A percentile compares a stretch with the other conserved stretches of the same genome.
Conservation (phyloP, 1,140 invertebrate species). For the Meloidogyne exigua region DNA sequence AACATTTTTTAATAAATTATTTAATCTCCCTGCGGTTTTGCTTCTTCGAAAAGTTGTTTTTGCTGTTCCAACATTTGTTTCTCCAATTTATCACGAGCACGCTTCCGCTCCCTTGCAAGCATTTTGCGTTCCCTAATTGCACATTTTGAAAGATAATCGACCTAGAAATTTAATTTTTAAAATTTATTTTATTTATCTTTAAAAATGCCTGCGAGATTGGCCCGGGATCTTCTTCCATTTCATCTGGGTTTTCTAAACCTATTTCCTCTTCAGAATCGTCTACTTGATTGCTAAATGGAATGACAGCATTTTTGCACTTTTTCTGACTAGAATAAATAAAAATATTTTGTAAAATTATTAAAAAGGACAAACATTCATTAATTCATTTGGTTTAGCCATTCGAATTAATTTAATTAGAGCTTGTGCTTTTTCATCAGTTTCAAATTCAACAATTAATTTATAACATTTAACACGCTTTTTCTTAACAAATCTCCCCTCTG, state of each 20-base stretch:
- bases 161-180: neutral
- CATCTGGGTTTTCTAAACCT: constrained; percentile 3
- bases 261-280: constrained; percentile 11
- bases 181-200: neutral
- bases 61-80: constrained; percentile 13
- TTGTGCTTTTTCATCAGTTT: neutral
- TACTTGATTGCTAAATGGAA: neutral
- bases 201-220: constrained; percentile 13
- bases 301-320: neutral
- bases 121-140: constrained; percentile 21
- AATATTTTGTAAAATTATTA: neutral
- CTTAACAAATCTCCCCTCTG: neutral
- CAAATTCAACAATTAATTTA: constrained; percentile 18
- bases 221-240: constrained; percentile 5
- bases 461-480: constrained; percentile 23
- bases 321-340: neutral
- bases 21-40: neutral
- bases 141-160: constrained; percentile 22
- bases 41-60: neutral
- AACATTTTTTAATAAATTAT: neutral
- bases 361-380: neutral
- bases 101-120: constrained; percentile 18
- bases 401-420: constrained; percentile 19
- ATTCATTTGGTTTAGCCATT: constrained; percentile 10
- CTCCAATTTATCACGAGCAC: constrained; percentile 9